These are phyloP conservation scores for Galerucella calmariensis DNA, from an alignment of 2,888 invertebrate genomes.

Conservation along the genomic window DNA sequence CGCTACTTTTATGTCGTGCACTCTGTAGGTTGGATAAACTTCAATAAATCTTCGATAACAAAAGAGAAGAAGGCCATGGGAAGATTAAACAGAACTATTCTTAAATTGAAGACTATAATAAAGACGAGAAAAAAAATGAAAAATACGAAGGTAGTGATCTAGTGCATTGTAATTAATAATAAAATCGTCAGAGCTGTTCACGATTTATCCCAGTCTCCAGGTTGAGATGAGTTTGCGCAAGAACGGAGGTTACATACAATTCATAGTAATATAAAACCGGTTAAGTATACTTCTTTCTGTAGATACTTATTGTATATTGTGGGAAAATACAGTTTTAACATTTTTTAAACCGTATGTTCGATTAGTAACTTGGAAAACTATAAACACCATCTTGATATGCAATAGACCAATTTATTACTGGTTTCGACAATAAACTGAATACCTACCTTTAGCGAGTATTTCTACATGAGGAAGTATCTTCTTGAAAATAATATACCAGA, in stretches of 20 bases:
- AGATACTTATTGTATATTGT: constrained; percentile 59
- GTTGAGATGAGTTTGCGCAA: constrained; percentile 49
- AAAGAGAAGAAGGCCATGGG: constrained; percentile 48
- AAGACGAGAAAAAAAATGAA: constrained; percentile 36
- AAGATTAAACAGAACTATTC: constrained; percentile 44
- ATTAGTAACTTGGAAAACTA: constrained; percentile 40
- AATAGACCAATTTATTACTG: constrained; percentile 33
- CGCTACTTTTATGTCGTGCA: constrained; percentile 34
- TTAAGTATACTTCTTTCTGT: constrained; percentile 55
- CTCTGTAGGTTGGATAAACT: constrained; percentile 33
- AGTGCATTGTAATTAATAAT: constrained; percentile 49
- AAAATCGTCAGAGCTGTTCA: constrained; percentile 45
- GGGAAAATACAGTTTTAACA: constrained; percentile 54
- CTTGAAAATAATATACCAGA: constrained; percentile 33
- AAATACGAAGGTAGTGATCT: constrained; percentile 40
- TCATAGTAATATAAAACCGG: constrained; percentile 59
- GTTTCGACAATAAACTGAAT: constrained; percentile 26
- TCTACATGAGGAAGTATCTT: constrained; percentile 33
- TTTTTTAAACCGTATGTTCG: constrained; percentile 41
- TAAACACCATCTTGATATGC: constrained; percentile 39
- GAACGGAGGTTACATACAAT: constrained; percentile 46
- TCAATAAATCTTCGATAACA: constrained; percentile 40
- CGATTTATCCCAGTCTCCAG: constrained; percentile 46
- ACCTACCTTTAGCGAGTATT: constrained; percentile 25
- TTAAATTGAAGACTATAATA: constrained; percentile 43